Evolutionary conservation across 1,140 invertebrate genomes (phyloP), one percentile per base, ranked within the genome.

Genomic region (Trialeurodes vaporariorum): DNA sequence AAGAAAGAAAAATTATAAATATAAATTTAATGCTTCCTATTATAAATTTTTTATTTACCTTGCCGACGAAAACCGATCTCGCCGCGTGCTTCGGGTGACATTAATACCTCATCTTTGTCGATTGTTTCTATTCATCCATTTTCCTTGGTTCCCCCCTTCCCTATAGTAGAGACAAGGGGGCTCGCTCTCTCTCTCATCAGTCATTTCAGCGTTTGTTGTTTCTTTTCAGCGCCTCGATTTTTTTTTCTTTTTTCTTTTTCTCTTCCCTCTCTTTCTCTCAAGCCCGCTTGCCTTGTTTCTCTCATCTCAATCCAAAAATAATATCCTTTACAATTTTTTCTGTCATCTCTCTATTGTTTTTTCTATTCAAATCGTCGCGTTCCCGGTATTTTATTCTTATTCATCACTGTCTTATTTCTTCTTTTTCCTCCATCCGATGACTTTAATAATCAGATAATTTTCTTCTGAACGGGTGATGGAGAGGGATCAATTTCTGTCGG

Each of bases 31-130:
- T 49, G 34, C 34, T 49, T 49, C 34, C 34, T 49, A 49, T 49
- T 49, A 49, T 49, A 49, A 49, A 49, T 49, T 49, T 49, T 49
- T 49, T 49, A 49, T 49, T 49, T 49, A 49, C 34, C 34, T 49
- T 49, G 34, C 17, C 34, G 34, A 49, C 34, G 34, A 49, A 49
- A 49, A 9, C 34, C 17, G 34, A 17, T 49, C 34, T n/a, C n/a
- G n/a, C n/a, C n/a, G n/a, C n/a, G 34, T 17, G 34, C 34, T 9
- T 49, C 34, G 34, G n/a, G n/a, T 17, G 34, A 49, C 34, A 17
- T 17, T 17, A 49, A 9, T 17, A 49, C n/a, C 34, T 49, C 34
- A 49, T 49, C 17, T 17, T 49, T 49, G 34, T 49, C 34, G 34
- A 49, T 49, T 49, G 34, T 49, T 49, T 17, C 34, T 49, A 49